Conservation (phyloP, 2,113 vertebrate species). For the Boulengeromyrus knoepffleri region DNA sequence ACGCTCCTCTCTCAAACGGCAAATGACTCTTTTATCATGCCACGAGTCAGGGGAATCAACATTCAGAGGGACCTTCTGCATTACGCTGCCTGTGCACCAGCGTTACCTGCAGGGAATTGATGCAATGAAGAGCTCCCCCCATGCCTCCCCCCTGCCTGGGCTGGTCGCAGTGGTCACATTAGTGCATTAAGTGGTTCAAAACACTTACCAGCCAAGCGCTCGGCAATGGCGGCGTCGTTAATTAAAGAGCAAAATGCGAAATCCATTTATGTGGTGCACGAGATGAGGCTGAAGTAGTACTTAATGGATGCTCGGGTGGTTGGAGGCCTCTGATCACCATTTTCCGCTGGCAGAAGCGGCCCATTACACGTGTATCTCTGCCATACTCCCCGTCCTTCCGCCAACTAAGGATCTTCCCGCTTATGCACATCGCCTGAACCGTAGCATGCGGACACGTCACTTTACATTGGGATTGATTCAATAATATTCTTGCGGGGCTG, state of each 20-base stretch:
- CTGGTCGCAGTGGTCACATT: constrained; percentile 9
- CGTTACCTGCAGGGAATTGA: background rate
- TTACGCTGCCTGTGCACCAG: background rate
- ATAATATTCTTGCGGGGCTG: background rate
- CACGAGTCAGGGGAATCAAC: background rate
- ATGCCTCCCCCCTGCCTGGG: background rate
- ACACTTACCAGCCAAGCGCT: background rate
- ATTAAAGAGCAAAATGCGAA: constrained; percentile 17
- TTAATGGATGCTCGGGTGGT: background rate
- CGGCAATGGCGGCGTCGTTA: background rate
- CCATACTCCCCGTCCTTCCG: background rate
- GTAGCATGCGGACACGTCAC: background rate
- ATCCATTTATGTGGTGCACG: constrained; percentile 8
- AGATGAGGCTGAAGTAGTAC: background rate
- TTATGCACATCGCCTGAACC: background rate
- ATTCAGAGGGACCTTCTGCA: background rate
- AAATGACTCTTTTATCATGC: background rate
- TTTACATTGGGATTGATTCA: background rate
- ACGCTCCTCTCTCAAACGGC: background rate
- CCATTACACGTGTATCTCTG: background rate
- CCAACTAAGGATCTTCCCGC: no score
- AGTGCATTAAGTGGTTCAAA: constrained; percentile 4
- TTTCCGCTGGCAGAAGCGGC: background rate
- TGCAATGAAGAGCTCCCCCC: background rate
- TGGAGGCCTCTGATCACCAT: background rate